These are phyloP conservation scores for Myxocyprinus asiaticus DNA, from an alignment of 2,113 vertebrate species.

Conservation along the genomic window DNA sequence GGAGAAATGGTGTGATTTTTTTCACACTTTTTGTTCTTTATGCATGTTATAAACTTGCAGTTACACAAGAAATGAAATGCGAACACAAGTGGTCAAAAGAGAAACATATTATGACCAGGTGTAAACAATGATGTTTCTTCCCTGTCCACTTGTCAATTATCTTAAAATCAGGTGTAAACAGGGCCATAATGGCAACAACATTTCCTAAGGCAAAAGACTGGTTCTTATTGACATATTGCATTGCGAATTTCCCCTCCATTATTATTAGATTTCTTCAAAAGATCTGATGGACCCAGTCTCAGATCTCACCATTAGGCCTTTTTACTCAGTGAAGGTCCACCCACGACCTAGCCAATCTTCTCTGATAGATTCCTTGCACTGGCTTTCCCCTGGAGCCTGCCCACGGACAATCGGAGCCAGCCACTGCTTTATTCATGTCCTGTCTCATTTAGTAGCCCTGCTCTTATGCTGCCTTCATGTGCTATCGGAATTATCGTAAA, in stretches of 20 bases:
- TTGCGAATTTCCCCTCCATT: neutral
- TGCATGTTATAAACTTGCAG: no score
- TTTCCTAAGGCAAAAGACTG: neutral
- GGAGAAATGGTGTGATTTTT: no score
- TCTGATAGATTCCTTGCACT: constrained; percentile 53
- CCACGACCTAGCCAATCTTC: constrained; percentile 48
- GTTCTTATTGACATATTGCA: constrained; percentile 20
- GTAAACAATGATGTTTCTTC: no score
- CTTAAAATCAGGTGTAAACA: no score
- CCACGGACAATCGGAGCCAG: constrained; percentile 50
- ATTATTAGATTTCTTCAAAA: constrained; percentile 29
- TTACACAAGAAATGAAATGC: no score
- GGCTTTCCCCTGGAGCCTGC: constrained; percentile 47
- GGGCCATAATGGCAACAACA: no score
- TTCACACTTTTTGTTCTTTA: no score
- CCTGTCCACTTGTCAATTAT: no score
- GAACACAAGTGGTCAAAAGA: no score
- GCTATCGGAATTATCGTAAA: no score
- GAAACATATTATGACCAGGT: no score
- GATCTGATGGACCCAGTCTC: constrained; percentile 33
- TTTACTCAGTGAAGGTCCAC: constrained; percentile 54
- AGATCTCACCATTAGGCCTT: constrained; percentile 43
- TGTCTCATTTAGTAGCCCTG: constrained; percentile 43
- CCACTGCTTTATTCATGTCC: constrained; percentile 42
- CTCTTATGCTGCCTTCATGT: neutral